Evolutionary conservation across 2,797 vertebrate genomes (phyloP), one percentile per base, ranked within the genome.

Genomic region (Nothura maculosa): DNA sequence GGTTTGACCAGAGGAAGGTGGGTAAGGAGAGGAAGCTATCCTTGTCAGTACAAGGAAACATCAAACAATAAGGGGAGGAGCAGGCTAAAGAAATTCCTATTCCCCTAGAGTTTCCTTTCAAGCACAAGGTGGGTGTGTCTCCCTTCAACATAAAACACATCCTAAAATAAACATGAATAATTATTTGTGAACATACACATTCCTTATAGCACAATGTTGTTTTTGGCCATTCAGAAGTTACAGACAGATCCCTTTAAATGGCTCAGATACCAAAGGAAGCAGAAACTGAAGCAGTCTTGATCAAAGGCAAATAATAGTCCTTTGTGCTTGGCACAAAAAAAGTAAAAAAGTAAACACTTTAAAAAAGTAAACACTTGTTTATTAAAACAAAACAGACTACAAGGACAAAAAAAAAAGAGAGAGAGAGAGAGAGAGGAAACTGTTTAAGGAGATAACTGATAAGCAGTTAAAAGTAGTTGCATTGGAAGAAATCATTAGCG

Each of bases 1-100:
- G 72, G 21, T 43, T 85, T 94, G 92, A 89, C 81, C 88, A 76
- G 79, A 94, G 89, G 94, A 94, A 96, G 90, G 94, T 92, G 86
- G 94, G 85, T 88, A 93, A 94, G 81, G 60, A 93, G 83, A 96
- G 96, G 96, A 97, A 96, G 83, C 5, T 0, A 84, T 96, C 74
- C 88, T 94, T 96, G 95, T 96, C 96, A 96, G 96, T 83, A 84
- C 73, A 89, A 96, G 97, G 97, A 97, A 97, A 78, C 70, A 68
- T 22, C 1, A 43, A 97, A 97, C 97, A 97, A 97, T 97, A 95
- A 95, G 63, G 96, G 97, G 97, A 97, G 96, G 95, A 95, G 96
- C 81, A 92, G 89, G 68, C 78, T 93, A 87, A 91, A 94, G 90
- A 92, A 93, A 92, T 94, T 93, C 92, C 87, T 95, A 93, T 94